Evolutionary conservation across 2,888 invertebrate species (phyloP).

Genomic region (Ichneumon xanthorius): DNA sequence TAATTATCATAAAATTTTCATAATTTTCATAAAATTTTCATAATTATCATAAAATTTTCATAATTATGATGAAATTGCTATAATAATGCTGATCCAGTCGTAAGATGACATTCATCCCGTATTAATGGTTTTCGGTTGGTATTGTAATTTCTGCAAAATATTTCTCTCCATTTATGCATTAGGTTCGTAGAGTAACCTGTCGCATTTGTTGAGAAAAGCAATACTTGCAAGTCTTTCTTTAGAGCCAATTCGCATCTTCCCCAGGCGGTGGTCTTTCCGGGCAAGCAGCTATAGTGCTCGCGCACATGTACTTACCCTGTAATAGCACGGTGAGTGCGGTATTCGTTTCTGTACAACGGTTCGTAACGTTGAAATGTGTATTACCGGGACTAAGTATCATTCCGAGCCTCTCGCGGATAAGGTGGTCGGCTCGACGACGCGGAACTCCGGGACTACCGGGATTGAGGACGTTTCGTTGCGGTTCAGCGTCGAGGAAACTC

Average conservation of each 20-base stretch:
- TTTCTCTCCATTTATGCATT: not conserved
- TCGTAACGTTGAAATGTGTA: constrained; percentile 22
- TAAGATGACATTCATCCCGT: too few relatives aligned
- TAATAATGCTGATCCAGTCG: too few relatives aligned
- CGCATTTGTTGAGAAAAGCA: not conserved
- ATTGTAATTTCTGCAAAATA: too few relatives aligned
- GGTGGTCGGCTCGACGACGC: constrained; percentile 7
- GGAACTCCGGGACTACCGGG: constrained; percentile 16
- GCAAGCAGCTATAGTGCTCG: constrained; percentile 4
- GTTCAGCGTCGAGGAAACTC: constrained; percentile 41
- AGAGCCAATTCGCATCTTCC: constrained; percentile 35
- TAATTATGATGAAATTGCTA: too few relatives aligned
- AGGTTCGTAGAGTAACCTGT: not conserved
- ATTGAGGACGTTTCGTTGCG: constrained; percentile 19
- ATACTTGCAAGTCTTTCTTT: not conserved
- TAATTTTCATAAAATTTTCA: too few relatives aligned
- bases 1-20: too few relatives aligned
- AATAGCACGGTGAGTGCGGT: constrained; percentile 1
- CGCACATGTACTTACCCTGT: not conserved
- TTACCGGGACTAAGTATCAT: constrained; percentile 1
- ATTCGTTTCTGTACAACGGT: constrained; percentile 37
- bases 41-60: too few relatives aligned
- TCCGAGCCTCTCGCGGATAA: not conserved
- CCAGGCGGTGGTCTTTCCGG: constrained; percentile 37
- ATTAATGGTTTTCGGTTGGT: too few relatives aligned